Evolutionary conservation across 2,797 vertebrate genomes (phyloP).

Genomic region (Echeneis naucrates): DNA sequence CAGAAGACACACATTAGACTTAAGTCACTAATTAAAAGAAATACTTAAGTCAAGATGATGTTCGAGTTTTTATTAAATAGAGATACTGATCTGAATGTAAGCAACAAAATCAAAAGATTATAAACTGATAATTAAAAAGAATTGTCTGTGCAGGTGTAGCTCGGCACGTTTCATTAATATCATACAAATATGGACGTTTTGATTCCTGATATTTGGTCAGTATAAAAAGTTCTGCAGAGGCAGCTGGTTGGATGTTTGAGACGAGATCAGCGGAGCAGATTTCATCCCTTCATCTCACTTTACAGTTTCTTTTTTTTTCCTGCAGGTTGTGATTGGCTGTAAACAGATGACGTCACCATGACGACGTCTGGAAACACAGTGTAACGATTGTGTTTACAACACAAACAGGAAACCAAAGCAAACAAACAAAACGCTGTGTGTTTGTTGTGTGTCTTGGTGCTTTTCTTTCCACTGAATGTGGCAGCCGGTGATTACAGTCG

Average conservation of each 20-base stretch:
- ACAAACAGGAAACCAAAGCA: too few relatives aligned
- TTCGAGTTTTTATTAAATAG: slow-evolving; percentile 66
- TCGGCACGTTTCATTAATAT: slow-evolving; percentile 55
- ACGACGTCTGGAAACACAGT: too few relatives aligned
- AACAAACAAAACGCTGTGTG: too few relatives aligned
- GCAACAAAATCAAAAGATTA: slow-evolving; percentile 34
- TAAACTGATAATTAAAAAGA: slow-evolving; percentile 25
- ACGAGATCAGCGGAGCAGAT: too few relatives aligned
- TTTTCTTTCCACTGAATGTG: not conserved
- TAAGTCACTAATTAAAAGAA: too few relatives aligned
- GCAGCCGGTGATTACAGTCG: not conserved
- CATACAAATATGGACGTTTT: slow-evolving; percentile 30
- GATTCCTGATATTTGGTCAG: slow-evolving; percentile 36
- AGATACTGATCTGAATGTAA: slow-evolving; percentile 32
- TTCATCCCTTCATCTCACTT: too few relatives aligned
- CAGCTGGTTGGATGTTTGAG: not conserved
- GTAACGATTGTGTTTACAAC: too few relatives aligned
- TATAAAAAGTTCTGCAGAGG: slow-evolving; percentile 33
- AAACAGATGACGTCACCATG: too few relatives aligned
- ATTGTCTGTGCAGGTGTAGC: slow-evolving; percentile 24
- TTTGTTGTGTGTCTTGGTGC: not conserved
- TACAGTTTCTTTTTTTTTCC: too few relatives aligned
- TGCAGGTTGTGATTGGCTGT: too few relatives aligned
- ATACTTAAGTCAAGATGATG: not conserved
- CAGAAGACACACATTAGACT: too few relatives aligned